Conservation (phyloP, 2,113 vertebrate species). For the Vombatus ursinus region DNA sequence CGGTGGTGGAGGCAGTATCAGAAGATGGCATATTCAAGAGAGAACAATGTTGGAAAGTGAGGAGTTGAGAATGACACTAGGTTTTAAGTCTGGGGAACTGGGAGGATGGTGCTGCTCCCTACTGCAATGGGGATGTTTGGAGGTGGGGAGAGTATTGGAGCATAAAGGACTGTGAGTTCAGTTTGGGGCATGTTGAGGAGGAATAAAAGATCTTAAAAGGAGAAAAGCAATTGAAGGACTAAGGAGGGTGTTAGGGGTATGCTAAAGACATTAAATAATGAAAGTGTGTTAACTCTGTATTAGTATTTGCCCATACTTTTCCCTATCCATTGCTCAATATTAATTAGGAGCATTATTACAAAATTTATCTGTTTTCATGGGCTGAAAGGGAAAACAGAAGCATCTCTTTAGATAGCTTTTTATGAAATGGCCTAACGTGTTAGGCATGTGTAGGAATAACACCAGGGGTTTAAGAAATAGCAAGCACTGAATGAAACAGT, state of each 20-base stretch:
- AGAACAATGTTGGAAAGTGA: not conserved
- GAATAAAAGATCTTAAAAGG: not conserved
- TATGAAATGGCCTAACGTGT: not conserved
- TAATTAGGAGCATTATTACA: not conserved
- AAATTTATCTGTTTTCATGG: not conserved
- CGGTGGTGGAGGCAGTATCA: not conserved
- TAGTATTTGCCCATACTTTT: not conserved
- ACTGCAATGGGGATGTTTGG: not conserved
- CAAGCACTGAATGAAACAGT: not conserved
- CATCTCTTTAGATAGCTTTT: not conserved
- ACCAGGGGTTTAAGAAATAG: not conserved
- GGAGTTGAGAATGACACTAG: not conserved
- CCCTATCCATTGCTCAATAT: not conserved
- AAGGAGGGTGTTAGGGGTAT: not conserved
- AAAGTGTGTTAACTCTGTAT: not conserved
- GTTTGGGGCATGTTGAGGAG: not conserved
- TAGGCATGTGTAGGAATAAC: not conserved
- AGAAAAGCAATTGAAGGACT: not conserved
- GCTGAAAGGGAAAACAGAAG: not conserved
- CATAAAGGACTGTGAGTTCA: not conserved
- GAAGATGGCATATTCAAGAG: not conserved
- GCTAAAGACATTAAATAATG: not conserved
- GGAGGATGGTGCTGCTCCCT: not conserved
- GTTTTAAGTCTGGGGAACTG: not conserved
- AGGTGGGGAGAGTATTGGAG: not conserved